Evolutionary conservation across 2,113 vertebrate genomes (phyloP), one percentile per base, ranked within the genome.

Genomic region (Ctenodactylus gundi): DNA sequence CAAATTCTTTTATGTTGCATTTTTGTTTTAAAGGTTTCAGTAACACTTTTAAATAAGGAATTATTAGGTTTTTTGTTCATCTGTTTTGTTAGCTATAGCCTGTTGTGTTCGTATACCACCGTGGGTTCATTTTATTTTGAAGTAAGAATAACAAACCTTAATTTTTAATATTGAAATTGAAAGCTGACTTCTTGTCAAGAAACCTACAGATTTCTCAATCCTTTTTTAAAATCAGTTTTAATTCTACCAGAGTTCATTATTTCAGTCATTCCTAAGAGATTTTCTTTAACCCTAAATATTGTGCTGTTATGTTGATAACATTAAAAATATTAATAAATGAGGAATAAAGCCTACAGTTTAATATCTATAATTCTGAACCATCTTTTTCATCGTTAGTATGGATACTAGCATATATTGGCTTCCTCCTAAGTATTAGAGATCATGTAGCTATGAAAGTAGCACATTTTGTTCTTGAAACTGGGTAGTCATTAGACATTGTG

Each of bases 41-140:
- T 80, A 62, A 53, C n/a, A 64, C 27, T 83, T 87, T 36, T 85
- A 88, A 78, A 64, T 65, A 72, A 85, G 44, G 73, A 72, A 53
- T 51, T 77, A 86, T 58, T 31, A n/a, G n/a, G n/a, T 36, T 78
- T 46, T 68, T 82, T 39, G 27, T 67, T 55, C 23, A 39, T 60
- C n/a, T 65, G 62, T 82, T 94, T 93, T 83, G n/a, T 90, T 75
- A 72, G 57, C 36, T 88, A 34, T 87, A 87, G 60, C 20, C 41
- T 93, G 31, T 44, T 87, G 31, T 76, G 62, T 87, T 81, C 36
- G 25, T 85, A 18, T 15, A 86, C 44, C 72, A 67, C 9, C 58
- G 31, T 85, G 53, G 53, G 14, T 92, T 95, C 15, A n/a, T 95
- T 83, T 89, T 92, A 80, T 14, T 90, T 88, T 64, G 31, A 88